Evolutionary conservation across 2,113 vertebrate genomes (phyloP), one percentile per base, ranked within the genome.

Genomic region (Nannospalax galili): DNA sequence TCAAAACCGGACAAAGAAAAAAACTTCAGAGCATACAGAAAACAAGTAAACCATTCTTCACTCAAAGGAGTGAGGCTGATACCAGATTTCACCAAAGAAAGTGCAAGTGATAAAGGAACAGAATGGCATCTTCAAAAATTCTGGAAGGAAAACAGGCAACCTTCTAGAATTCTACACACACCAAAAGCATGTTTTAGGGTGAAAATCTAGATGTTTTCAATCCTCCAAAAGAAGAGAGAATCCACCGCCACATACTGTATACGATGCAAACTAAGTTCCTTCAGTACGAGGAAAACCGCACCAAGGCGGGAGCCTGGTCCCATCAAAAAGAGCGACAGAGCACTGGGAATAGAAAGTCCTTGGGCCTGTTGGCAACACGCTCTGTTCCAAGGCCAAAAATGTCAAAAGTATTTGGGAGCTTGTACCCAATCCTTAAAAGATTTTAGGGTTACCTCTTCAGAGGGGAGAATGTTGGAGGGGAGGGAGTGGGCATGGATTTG

Each of bases 1-100:
- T 88, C 77, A 88, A 74, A 92, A 77, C 37, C 9, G 88, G 90
- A 88, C 14, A 58, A 69, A 92, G 65, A 32, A 52, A 35, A 72
- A 62, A 58, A 65, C 56, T 60, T 52, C 77, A 77, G 88, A 69
- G 60, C 9, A 48, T 3, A 22, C 78, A 60, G 74, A 42, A 56
- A 56, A 88, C 11, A 87, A 79, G 32, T 6, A 60, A 65, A 6
- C 5, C 30, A 45, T 28, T 20, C 52, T 40, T 16, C 3, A 20
- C 7, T 75, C 20, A 72, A 62, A 56, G 40, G 69, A 84, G 69
- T 26, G 70, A 40, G 35, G 35, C 28, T 6, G 20, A 20, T 14
- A 24, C 35, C 64, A 15, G 9, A 48, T 40, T 79, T 78, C 35
- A 60, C 37, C 19, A 70, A 58, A 56, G 22, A 65, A 80, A 65